Evolutionary conservation across 2,797 vertebrate genomes (phyloP), one percentile per base, ranked within the genome.

Genomic region (Mastacembelus armatus): DNA sequence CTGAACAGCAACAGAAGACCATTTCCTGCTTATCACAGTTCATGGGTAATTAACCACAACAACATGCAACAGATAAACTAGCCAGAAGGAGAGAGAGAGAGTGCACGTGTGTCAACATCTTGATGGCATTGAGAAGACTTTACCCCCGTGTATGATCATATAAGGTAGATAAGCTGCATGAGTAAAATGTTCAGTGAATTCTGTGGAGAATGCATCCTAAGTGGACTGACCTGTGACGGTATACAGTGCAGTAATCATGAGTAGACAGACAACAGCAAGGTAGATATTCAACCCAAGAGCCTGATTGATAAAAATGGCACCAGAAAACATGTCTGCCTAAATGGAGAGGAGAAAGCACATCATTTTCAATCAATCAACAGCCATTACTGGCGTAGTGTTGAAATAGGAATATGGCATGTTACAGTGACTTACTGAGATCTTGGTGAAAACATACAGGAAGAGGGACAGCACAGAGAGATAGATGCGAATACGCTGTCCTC

Each of bases 251-350:
- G 96, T 98, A 71, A 98, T 94, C 6, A 81, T 0, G 14, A 96
- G 86, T 24, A 99, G 91, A 15, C 94, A 72, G 27, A 98, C 24
- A 47, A 99, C 95, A 0, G 96, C 96, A 40, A 97, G 0, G 50
- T 99, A 98, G 54, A 99, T 95, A 38, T 99, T 95, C 65, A 98
- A 44, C 1, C 94, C 94, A 22, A 98, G 86, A 22, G 97, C 96
- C 86, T 94, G 87, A 62, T 96, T 94, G 84, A 99, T 98, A 64
- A 99, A 99, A 67, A 99, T 91, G 80, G 96, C 97, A 19, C 98
- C 98, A 2, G 98, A 96, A 72, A 98, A 99, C 89, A 99, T 96
- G 76, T 99, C 96, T 21, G 97, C 94, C 98, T 98, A 67, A n/a
- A 19, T 16, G 58, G 48, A 75, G 24, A 61, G 5, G 24, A 22